Evolutionary conservation across 2,888 invertebrate species (phyloP).

Genomic region (Entomobrya proxima): DNA sequence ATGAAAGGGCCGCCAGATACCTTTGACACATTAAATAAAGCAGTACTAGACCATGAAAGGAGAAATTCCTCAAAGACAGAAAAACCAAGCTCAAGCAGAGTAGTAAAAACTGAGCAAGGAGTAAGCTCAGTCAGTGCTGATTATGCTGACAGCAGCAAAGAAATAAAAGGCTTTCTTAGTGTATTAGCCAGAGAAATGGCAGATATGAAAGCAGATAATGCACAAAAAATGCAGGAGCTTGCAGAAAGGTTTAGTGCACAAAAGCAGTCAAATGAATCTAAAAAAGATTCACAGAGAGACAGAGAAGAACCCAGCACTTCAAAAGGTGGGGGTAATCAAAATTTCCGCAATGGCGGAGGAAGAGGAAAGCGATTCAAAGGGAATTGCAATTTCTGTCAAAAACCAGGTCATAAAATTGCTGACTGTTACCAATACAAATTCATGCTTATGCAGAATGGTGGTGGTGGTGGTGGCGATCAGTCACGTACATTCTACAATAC

Average conservation of each 20-base stretch:
- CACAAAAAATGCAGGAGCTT: neutral
- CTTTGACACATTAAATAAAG: neutral
- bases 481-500: neutral
- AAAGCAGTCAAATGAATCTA: neutral
- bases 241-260: neutral
- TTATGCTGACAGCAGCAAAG: neutral
- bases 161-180: neutral
- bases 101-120: constrained; percentile 6
- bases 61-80: neutral
- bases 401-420: neutral
- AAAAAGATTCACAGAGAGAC: too few species aligned
- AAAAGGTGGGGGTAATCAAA: too few species aligned
- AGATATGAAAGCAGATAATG: neutral
- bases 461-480: neutral
- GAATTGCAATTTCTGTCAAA: neutral
- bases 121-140: neutral
- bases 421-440: neutral
- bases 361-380: too few species aligned
- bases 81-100: neutral
- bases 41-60: neutral
- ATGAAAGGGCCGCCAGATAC: neutral
- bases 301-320: too few species aligned
- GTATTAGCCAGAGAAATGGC: neutral
- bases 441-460: neutral
- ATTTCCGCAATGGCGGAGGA: neutral